A percentile compares a stretch with the other conserved stretches of the same genome.
Evolutionary conservation across 1,140 invertebrate species (phyloP).

Genomic region (Cyphomyrmex costatus): DNA sequence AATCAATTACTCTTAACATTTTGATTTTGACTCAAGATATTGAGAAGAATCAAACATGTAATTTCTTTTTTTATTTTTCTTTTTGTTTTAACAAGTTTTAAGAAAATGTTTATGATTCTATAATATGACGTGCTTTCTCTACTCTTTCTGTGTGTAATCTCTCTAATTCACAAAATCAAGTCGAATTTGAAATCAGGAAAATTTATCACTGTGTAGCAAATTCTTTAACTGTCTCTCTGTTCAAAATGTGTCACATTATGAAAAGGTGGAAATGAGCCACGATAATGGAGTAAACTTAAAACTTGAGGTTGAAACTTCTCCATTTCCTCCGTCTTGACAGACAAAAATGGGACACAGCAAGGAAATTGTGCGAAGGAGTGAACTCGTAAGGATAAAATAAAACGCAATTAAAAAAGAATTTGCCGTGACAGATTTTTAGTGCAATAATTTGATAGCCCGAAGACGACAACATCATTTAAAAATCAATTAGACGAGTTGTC

Average conservation of each 20-base stretch:
- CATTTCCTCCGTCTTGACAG: background rate
- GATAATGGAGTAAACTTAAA: constrained; percentile 27
- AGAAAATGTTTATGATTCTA: background rate
- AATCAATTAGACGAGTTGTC: constrained; percentile 55
- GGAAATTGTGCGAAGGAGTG: background rate
- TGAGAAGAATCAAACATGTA: background rate
- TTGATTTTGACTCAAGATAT: background rate
- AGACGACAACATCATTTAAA: constrained; percentile 39
- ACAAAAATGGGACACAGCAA: background rate
- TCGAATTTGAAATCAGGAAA: background rate
- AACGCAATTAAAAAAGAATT: constrained; percentile 4
- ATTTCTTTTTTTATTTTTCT: background rate
- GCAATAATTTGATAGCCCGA: constrained; percentile 13
- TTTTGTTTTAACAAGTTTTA: background rate
- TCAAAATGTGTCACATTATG: constrained; percentile 11
- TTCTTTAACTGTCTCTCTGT: background rate
- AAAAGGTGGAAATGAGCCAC: background rate
- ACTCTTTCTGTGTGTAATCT: too few relatives aligned
- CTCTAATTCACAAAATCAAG: background rate
- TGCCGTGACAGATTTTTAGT: constrained; percentile 33
- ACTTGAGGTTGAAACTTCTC: constrained; percentile 18
- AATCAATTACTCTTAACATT: constrained; percentile 25
- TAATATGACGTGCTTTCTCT: background rate
- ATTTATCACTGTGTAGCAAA: background rate
- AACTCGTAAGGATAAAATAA: constrained; percentile 20